Evolutionary conservation across 2,113 vertebrate species (phyloP).

Genomic region (Nettapus auritus): DNA sequence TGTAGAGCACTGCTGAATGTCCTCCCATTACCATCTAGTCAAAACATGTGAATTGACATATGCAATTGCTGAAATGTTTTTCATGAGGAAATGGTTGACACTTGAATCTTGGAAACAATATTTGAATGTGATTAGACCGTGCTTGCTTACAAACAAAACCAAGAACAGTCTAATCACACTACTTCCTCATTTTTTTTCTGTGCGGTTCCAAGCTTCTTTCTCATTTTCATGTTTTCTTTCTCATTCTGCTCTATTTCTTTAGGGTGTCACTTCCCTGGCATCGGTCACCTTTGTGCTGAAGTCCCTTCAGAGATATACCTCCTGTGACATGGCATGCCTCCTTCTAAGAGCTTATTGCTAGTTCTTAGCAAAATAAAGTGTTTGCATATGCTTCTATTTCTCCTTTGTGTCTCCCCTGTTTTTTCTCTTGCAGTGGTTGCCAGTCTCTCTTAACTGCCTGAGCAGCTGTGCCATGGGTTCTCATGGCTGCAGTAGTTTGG

Average conservation of each 20-base stretch:
- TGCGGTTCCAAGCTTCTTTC: background rate
- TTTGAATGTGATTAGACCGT: conserved; percentile 45
- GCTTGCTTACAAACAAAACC: too few species aligned
- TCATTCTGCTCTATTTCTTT: background rate
- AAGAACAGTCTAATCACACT: too few species aligned
- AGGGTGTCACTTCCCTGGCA: background rate
- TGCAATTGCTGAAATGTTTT: conserved; percentile 3
- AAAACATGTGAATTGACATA: conserved; percentile 20
- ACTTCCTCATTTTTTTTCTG: background rate
- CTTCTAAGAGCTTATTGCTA: background rate
- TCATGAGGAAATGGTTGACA: conserved; percentile 49
- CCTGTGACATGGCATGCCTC: too few species aligned
- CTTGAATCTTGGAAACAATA: conserved; percentile 28
- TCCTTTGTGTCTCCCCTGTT: background rate
- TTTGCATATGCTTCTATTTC: background rate
- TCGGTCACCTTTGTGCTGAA: background rate
- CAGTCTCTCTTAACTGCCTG: background rate
- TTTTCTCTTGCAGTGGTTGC: background rate
- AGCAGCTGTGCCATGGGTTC: fast-evolving
- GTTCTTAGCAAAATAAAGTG: background rate
- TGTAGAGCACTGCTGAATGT: background rate
- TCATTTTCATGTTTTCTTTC: background rate
- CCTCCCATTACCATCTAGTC: background rate
- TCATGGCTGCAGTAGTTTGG: background rate
- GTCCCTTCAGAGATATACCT: background rate